A percentile compares a stretch with the other conserved stretches of the same genome.
phyloP scores from a whole-genome alignment of 2,888 invertebrate species.

The Aquatica leii region DNA sequence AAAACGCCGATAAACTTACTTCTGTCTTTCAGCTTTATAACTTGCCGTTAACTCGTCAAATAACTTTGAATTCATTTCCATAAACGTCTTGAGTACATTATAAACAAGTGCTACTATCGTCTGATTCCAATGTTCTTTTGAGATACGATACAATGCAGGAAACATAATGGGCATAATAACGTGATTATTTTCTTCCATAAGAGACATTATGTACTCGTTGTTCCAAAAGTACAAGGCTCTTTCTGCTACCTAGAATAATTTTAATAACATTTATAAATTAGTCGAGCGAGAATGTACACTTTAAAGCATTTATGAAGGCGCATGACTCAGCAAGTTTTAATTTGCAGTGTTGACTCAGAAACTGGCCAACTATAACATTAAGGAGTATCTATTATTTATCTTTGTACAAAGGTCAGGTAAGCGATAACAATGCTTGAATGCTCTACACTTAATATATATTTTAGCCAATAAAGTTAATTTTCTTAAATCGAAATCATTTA shows the following conservation, averaged over 20 bases:
- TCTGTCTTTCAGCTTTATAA: conserved; percentile 99
- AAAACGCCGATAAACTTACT: conserved; percentile 69
- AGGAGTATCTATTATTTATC: too few species aligned
- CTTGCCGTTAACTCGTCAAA: conserved; percentile 99
- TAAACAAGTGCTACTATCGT: conserved; percentile 99
- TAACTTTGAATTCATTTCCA: conserved; percentile 99
- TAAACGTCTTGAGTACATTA: conserved; percentile 99
- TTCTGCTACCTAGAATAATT: conserved; percentile 91
- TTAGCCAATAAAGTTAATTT: too few species aligned
- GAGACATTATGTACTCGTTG: conserved; percentile 99
- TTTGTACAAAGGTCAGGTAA: too few species aligned
- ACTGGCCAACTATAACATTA: too few species aligned
- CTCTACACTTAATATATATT: too few species aligned
- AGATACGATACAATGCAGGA: conserved; percentile 97
- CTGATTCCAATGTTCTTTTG: conserved; percentile 99
- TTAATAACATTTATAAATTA: conserved; percentile 4
- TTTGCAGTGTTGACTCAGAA: too few species aligned
- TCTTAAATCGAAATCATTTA: too few species aligned
- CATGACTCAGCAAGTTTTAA: too few species aligned
- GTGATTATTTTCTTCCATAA: conserved; percentile 98
- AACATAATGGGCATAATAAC: conserved; percentile 99
- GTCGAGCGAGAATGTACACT: too few species aligned
- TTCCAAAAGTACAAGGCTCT: conserved; percentile 99
- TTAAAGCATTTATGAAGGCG: too few species aligned
- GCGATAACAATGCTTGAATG: too few species aligned